Percentiles rank a stretch among this genome's conserved stretches.
Conservation (phyloP, 2,113 vertebrate genomes). For the Cranoglanis bouderius region DNA sequence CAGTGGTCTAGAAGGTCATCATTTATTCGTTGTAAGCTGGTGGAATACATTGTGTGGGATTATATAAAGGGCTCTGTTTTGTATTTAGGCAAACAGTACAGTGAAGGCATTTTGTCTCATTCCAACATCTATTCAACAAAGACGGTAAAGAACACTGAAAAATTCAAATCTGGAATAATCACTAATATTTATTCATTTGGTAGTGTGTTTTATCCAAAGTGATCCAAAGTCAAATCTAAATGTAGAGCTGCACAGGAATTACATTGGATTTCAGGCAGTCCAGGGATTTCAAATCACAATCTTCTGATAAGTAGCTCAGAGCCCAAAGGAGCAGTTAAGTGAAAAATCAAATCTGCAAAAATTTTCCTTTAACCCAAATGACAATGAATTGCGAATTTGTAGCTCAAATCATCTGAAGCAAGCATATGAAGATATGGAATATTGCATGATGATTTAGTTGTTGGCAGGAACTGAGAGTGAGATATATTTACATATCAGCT, state of each 20-base stretch:
- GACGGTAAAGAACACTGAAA: background rate
- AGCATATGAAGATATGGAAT: background rate
- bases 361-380: background rate
- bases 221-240: background rate
- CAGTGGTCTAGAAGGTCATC: background rate
- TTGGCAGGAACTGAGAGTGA: no score
- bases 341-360: background rate
- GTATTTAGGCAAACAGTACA: conserved; percentile 30
- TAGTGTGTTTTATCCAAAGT: background rate
- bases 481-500: background rate
- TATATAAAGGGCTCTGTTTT: conserved; percentile 37
- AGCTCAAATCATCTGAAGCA: background rate
- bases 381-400: background rate
- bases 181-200: background rate
- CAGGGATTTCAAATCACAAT: background rate
- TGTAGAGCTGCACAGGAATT: background rate
- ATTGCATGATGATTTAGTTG: no score
- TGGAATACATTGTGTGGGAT: conserved; percentile 55
- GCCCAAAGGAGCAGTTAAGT: background rate
- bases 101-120: conserved; percentile 20
- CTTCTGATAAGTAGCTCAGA: background rate
- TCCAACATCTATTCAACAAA: conserved; percentile 9
- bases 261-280: background rate
- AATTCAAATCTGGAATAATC: background rate
- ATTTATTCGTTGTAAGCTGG: conserved; percentile 56